Conservation (phyloP, 2,888 invertebrate genomes). For the Muschampia plurimacula region DNA sequence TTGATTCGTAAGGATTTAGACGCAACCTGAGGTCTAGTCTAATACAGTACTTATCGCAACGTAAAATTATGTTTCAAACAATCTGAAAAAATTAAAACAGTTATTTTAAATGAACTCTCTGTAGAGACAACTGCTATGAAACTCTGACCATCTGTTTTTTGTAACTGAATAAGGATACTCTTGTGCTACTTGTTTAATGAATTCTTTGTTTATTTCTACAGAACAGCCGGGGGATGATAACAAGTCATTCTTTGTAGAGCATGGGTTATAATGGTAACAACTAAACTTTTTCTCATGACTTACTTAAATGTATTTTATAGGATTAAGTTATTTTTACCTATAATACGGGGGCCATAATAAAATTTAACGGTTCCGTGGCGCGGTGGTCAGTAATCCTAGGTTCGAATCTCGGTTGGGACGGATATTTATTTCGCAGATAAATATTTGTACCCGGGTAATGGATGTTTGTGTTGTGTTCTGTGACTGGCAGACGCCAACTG, state of each 20-base stretch:
- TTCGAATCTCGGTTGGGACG: too few relatives aligned
- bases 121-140: conserved; percentile 3
- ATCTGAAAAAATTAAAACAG: background rate
- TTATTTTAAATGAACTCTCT: conserved; percentile 17
- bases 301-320: too few relatives aligned
- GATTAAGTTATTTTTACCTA: too few relatives aligned
- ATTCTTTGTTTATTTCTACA: conserved; percentile 22
- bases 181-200: conserved; percentile 27
- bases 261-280: background rate
- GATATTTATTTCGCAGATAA: too few relatives aligned
- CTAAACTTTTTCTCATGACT: background rate
- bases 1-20: too few relatives aligned
- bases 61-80: background rate
- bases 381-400: too few relatives aligned
- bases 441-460: too few relatives aligned
- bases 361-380: too few relatives aligned
- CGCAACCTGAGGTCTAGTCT: too few relatives aligned
- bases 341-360: too few relatives aligned
- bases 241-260: background rate
- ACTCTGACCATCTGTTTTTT: conserved; percentile 27
- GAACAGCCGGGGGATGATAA: background rate
- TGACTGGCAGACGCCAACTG: too few relatives aligned
- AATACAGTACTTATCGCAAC: background rate
- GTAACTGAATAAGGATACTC: conserved; percentile 22
- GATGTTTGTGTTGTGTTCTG: too few relatives aligned